Percentiles rank a stretch among this genome's conserved stretches.
Evolutionary conservation across 2,888 invertebrate species (phyloP).

Genomic region (Drosophila prolongata): DNA sequence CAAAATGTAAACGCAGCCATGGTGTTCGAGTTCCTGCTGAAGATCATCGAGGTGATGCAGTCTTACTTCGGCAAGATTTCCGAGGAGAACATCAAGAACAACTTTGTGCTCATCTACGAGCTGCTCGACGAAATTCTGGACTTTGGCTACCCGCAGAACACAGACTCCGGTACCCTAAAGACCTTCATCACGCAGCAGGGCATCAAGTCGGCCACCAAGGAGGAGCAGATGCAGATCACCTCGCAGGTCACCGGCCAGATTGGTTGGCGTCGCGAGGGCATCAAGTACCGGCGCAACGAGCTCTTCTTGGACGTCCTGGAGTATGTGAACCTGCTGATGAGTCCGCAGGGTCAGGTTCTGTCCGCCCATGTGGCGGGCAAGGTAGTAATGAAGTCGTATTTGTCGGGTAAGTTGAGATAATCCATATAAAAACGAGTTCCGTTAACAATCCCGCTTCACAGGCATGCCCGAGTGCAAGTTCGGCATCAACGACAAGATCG

Average conservation of each 20-base stretch:
- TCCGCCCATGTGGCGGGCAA: slow-evolving; percentile 99
- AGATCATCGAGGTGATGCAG: slow-evolving; percentile 99
- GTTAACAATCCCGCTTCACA: slow-evolving; percentile 25
- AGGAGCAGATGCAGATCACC: slow-evolving; percentile 99
- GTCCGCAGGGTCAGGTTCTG: slow-evolving; percentile 99
- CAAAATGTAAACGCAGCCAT: slow-evolving; percentile 99
- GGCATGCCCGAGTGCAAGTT: slow-evolving; percentile 99
- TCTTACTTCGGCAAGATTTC: slow-evolving; percentile 99
- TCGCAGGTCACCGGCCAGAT: slow-evolving; percentile 99
- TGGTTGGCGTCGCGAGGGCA: slow-evolving; percentile 99
- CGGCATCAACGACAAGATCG: slow-evolving; percentile 99
- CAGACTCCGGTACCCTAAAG: slow-evolving; percentile 99
- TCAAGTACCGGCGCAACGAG: slow-evolving; percentile 99
- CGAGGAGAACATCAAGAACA: slow-evolving; percentile 99
- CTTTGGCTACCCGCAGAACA: slow-evolving; percentile 99
- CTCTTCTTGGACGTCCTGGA: slow-evolving; percentile 99
- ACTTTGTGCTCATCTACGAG: slow-evolving; percentile 99
- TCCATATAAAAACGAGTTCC: too few species aligned
- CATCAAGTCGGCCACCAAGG: slow-evolving; percentile 98
- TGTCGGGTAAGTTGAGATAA: slow-evolving; percentile 87
- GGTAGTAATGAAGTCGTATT: slow-evolving; percentile 99
- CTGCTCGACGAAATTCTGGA: slow-evolving; percentile 99
- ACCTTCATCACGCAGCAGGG: slow-evolving; percentile 99
- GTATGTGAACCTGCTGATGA: slow-evolving; percentile 99
- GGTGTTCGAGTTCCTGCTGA: slow-evolving; percentile 99